A percentile compares a stretch with the other conserved stretches of the same genome.
These are phyloP conservation scores for Mirounga angustirostris DNA, from an alignment of 2,113 vertebrate species.

Conservation along the genomic window DNA sequence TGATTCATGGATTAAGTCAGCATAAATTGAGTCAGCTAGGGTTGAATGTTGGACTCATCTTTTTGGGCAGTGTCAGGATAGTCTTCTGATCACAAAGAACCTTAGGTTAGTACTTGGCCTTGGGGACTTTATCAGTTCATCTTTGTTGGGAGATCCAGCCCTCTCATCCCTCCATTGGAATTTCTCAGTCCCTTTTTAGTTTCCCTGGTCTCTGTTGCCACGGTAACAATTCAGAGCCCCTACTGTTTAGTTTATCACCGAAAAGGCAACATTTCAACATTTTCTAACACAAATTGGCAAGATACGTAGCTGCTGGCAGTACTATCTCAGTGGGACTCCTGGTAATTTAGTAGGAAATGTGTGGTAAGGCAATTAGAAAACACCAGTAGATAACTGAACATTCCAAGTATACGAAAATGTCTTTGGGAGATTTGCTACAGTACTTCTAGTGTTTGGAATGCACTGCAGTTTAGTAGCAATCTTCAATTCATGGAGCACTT, in stretches of 20 bases:
- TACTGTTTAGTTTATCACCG: not conserved
- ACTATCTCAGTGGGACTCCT: not conserved
- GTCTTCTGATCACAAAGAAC: not conserved
- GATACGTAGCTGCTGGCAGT: not conserved
- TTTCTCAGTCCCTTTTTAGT: not conserved
- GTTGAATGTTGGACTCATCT: not conserved
- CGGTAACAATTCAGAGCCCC: not conserved
- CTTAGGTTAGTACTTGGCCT: not conserved
- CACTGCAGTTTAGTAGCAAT: not conserved
- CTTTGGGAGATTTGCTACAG: not conserved
- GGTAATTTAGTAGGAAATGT: not conserved
- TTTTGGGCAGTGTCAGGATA: not conserved
- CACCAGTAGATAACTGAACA: not conserved
- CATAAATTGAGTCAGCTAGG: not conserved
- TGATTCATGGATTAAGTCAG: not conserved
- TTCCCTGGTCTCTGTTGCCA: not conserved
- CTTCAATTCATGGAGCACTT: not conserved
- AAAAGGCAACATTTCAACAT: conserved; percentile 36
- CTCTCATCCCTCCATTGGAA: not conserved
- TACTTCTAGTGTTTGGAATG: not conserved
- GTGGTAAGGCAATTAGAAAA: conserved; percentile 23
- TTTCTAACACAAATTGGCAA: conserved; percentile 45
- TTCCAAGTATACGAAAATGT: not conserved
- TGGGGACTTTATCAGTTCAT: not conserved
- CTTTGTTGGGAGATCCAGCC: not conserved